Evolutionary conservation across 1,140 invertebrate genomes (phyloP).

Genomic region (Nylanderia fulva): DNA sequence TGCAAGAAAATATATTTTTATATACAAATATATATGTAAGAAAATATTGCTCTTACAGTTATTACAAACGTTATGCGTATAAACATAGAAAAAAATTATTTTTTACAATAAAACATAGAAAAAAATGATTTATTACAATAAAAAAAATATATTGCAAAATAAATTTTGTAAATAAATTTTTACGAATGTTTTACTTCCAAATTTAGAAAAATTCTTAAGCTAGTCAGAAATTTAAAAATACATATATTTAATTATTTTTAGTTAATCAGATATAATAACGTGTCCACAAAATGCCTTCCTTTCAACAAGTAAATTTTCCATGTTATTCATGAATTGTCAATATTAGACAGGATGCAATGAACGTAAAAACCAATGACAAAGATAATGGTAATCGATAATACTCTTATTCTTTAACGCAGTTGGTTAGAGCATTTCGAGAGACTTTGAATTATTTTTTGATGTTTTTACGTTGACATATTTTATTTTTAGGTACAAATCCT

Average conservation of each 20-base stretch:
- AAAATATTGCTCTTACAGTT: background rate
- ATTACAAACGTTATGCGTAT: background rate
- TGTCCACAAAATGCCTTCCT: constrained; percentile 2
- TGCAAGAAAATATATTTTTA: background rate
- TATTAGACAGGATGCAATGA: constrained; percentile 78
- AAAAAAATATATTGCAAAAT: background rate
- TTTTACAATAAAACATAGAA: background rate
- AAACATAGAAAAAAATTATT: background rate
- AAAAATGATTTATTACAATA: too few species aligned
- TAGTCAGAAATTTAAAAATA: background rate
- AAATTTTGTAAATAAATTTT: constrained; percentile 18
- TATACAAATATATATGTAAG: too few species aligned
- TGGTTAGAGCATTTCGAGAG: constrained; percentile 37
- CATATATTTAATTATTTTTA: background rate
- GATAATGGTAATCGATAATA: constrained; percentile 52
- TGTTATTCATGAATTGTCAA: constrained; percentile 73
- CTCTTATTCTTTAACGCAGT: background rate
- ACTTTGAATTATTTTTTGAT: constrained; percentile 47
- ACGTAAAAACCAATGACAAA: constrained; percentile 64
- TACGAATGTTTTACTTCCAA: background rate
- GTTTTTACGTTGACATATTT: constrained; percentile 44
- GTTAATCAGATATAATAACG: constrained; percentile 11
- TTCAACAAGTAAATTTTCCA: constrained; percentile 4
- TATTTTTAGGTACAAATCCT: constrained; percentile 8
- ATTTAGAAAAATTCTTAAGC: background rate